phyloP scores from a whole-genome alignment of 1,140 invertebrate genomes.

The Aricia agestis region DNA sequence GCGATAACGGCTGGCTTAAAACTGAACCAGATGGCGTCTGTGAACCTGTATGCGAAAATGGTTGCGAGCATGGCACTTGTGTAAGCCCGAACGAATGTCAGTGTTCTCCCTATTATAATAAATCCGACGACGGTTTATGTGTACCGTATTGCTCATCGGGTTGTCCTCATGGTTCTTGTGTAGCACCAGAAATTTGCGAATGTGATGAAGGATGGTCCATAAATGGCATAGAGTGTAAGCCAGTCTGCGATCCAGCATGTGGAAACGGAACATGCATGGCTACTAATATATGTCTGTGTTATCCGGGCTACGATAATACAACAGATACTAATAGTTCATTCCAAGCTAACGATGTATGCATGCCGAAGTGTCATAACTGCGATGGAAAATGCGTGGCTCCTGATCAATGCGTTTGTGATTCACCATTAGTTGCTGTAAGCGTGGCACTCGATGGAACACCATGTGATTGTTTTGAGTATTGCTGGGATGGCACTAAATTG shows the following conservation, averaged over 20 bases:
- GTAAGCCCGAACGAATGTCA: slow-evolving; percentile 69
- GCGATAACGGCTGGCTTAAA: slow-evolving; percentile 30
- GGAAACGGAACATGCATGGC: slow-evolving; percentile 69
- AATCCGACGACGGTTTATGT: slow-evolving; percentile 45
- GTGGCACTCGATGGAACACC: slow-evolving; percentile 1
- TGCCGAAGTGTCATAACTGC: slow-evolving; percentile 41
- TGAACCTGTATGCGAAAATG: slow-evolving; percentile 29
- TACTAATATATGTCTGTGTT: slow-evolving; percentile 67
- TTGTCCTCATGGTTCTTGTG: slow-evolving; percentile 33
- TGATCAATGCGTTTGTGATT: slow-evolving; percentile 25
- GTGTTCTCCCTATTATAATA: slow-evolving; percentile 62
- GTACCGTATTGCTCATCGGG: slow-evolving; percentile 29
- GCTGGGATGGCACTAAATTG: slow-evolving; percentile 9
- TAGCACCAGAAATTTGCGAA: slow-evolving; percentile 28
- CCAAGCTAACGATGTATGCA: slow-evolving; percentile 25
- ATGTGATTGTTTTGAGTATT: slow-evolving; percentile 23
- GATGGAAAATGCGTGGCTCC: slow-evolving; percentile 38
- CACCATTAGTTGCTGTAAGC: slow-evolving; percentile 15
- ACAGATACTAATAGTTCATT: slow-evolving; percentile 17
- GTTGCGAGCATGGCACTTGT: slow-evolving; percentile 74
- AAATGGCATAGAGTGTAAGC: slow-evolving; percentile 35
- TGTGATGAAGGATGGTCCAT: slow-evolving; percentile 32
- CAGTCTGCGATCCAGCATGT: slow-evolving; percentile 63
- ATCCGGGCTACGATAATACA: slow-evolving; percentile 31
- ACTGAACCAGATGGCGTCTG: slow-evolving; percentile 23